These are phyloP conservation scores for Tympanuchus pallidicinctus DNA, from an alignment of 2,113 vertebrate species.

Conservation along the genomic window DNA sequence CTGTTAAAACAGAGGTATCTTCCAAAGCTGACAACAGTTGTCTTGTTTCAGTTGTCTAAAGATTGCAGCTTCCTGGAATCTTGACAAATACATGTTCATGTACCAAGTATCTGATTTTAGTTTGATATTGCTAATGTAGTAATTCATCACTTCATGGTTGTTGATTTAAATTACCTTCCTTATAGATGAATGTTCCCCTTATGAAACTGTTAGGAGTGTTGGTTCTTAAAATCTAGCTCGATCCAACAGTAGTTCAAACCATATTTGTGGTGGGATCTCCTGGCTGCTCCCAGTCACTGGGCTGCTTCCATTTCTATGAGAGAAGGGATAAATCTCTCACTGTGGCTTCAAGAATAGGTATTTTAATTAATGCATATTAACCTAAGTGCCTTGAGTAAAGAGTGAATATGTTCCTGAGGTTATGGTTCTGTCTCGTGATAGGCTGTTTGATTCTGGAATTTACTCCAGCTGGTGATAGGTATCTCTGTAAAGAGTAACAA, in stretches of 20 bases:
- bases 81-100: accelerated
- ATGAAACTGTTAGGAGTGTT: background rate
- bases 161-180: background rate
- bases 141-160: background rate
- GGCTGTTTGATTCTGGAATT: background rate
- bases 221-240: background rate
- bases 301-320: background rate
- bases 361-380: background rate
- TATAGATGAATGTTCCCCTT: background rate
- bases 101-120: background rate
- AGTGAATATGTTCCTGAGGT: background rate
- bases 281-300: background rate
- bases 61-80: background rate
- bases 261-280: background rate
- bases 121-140: background rate
- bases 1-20: background rate
- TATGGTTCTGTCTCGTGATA: background rate
- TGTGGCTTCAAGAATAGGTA: background rate
- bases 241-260: background rate
- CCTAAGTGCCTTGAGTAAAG: background rate
- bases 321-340: background rate
- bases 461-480: background rate
- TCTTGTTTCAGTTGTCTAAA: background rate
- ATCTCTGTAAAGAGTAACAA: background rate
- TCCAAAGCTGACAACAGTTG: background rate